Evolutionary conservation across 37 sponge, comb jelly and placozoan genomes (phyloP).

Genomic region (Amphimedon queenslandica): DNA sequence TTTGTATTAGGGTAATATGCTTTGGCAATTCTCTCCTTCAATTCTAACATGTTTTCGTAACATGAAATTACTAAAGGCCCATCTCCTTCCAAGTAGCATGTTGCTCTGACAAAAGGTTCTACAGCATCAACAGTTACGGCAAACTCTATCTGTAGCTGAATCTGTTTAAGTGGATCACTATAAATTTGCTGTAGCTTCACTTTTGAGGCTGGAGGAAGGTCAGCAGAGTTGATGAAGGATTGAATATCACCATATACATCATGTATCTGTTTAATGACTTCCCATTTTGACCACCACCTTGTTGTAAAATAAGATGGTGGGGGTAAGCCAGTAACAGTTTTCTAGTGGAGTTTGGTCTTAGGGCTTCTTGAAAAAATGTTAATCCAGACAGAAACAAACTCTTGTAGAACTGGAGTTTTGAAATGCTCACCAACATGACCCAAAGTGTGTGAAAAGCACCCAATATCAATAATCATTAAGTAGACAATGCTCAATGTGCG

Average conservation of each 20-base stretch:
- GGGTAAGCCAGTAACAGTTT: too few relatives aligned
- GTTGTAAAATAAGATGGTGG: too few relatives aligned
- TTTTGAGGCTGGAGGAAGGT: slow-evolving; percentile 13
- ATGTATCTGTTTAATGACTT: slow-evolving; percentile 3
- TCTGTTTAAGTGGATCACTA: background rate
- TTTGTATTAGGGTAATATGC: slow-evolving; percentile 10
- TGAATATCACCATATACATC: background rate
- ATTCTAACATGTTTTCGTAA: background rate
- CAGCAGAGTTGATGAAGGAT: slow-evolving; percentile 5
- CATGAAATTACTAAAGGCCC: slow-evolving; percentile 12
- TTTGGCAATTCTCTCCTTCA: background rate
- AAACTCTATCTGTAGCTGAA: slow-evolving; percentile 4
- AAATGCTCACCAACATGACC: slow-evolving; percentile 44
- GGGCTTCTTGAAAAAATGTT: too few relatives aligned
- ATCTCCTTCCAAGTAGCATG: slow-evolving; percentile 4
- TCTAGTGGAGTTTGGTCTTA: too few relatives aligned
- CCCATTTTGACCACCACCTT: too few relatives aligned
- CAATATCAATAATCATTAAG: slow-evolving; percentile 5
- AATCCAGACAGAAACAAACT: too few relatives aligned
- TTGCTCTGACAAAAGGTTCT: slow-evolving; percentile 2
- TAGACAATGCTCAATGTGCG: slow-evolving; percentile 10
- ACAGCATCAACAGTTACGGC: slow-evolving; percentile 19
- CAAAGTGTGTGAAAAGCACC: slow-evolving; percentile 52
- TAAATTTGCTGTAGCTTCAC: slow-evolving; percentile 15
- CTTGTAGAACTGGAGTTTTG: too few relatives aligned